Base-by-base conservation (phyloP, 2,888 invertebrate genomes). In the Phaedon cochleariae region DNA sequence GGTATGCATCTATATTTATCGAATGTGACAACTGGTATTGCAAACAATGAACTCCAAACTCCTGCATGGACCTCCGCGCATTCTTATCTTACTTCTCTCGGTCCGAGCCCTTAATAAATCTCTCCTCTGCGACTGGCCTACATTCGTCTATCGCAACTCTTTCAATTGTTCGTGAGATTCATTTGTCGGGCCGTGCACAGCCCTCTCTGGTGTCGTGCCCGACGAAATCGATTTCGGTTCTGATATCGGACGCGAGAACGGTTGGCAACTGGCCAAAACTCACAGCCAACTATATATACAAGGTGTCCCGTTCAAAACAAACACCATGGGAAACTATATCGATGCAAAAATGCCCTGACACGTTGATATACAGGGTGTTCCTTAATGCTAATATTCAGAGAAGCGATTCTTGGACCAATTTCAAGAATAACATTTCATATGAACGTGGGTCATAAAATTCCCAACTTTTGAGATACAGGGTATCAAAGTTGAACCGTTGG, bases 191-290 rank as follows among this genome's bases (percentile, higher is more conserved):
- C 15, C 15, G 1, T 2, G n/a, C 41, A n/a, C 41, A 26, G 26
- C 54, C 26, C 45, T 57, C 26, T 57, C 31, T 22, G 20, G 55
- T 55, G 55, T 55, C 55, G 55, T 55, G 55, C 55, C 45, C 41
- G 70, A 68, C 65, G 70, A 71, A 75, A 75, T 75, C 75, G 72
- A 75, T 75, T 69, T 67, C 73, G 73, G 72, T 73, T 26, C 26
- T 73, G 73, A 75, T 75, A 72, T 75, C 70, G 63, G 67, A 68
- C 69, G 62, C 59, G 67, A 71, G 70, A 69, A 66, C 68, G 68
- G 70, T 76, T 77, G 77, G 77, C 75, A 63, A 52, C 49, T 57
- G 62, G 76, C 77, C 77, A 77, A 76, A 73, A 73, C 71, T 65
- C 74, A 70, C 73, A 70, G 73, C 65, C 68, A 70, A 64, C 59